A percentile compares a stretch with the other conserved stretches of the same genome.
phyloP scores from a whole-genome alignment of 64 coral and sea anemone genomes.

The Hydrozoanthus tunicans region DNA sequence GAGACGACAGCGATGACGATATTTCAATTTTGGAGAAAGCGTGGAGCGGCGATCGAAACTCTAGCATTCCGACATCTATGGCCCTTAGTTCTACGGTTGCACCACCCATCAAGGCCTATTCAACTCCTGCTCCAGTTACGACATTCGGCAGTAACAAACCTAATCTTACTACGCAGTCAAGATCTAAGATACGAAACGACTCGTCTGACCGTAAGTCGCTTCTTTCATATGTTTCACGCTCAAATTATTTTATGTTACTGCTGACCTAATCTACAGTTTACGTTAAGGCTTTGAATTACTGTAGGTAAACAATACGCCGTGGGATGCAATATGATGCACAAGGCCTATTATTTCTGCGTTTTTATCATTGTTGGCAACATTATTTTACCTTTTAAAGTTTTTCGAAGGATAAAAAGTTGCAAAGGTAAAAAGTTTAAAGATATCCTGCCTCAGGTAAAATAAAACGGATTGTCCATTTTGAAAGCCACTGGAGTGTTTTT shows the following conservation, averaged over 20 bases:
- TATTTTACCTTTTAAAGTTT: too few relatives aligned
- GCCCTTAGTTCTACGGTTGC: background rate
- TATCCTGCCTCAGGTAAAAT: too few relatives aligned
- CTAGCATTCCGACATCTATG: background rate
- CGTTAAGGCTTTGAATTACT: background rate
- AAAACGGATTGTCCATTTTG: too few relatives aligned
- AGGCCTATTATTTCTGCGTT: too few relatives aligned
- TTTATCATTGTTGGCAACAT: too few relatives aligned
- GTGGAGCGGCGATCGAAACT: background rate
- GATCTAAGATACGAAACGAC: conserved; percentile 34
- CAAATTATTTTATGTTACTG: background rate
- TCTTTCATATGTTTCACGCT: background rate
- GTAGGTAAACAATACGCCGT: too few relatives aligned
- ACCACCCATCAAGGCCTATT: background rate
- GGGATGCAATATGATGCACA: too few relatives aligned
- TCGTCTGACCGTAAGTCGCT: conserved; percentile 27
- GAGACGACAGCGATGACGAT: conserved; percentile 58
- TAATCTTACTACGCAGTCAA: background rate
- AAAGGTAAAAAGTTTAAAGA: too few relatives aligned
- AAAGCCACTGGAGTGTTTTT: too few relatives aligned
- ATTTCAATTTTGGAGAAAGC: conserved; percentile 11
- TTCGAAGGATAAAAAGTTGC: too few relatives aligned
- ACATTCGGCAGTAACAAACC: background rate
- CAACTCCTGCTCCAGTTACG: background rate
- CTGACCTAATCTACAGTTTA: background rate